Base-by-base conservation (phyloP, 30 jellyfish, hydroid and myxozoan species). In the Hydractinia symbiolongicarpus region DNA sequence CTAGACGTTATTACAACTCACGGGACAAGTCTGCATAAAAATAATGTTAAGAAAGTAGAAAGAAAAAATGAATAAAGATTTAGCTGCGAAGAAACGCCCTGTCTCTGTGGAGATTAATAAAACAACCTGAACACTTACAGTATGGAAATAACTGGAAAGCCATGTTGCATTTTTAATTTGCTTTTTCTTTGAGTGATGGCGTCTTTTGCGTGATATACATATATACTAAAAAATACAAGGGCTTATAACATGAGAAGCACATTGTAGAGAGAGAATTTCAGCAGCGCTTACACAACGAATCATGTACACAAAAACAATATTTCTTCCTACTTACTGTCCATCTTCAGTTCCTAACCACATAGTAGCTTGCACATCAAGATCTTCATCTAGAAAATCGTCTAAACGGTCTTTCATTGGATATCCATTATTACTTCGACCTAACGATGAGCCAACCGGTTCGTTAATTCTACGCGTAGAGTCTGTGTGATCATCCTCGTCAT, bases 261-360 rank as follows among this genome's bases (percentile, higher is more conserved):
- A 8, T 0, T 64, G 40, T 30, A 30, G 44, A 30, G 44, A 30
- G 44, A 2, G 44, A 30, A 30, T 30, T 30, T 30, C 2, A 30
- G 44, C 2, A 30, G 2, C 44, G 44, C 2, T 30, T 30, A 30
- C 44, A 30, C 44, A 30, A 2, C 44, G 44, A 30, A 30, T 2
- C 2, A 30, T 30, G 44, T 1, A 30, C 44, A 30, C 44, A 30
- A 30, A 30, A 30, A 30, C 44, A 30, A 30, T 30, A 30, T 30
- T 30, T 30, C 44, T 30, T 30, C 64, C 17, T 21, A 74, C 96
- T 57, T 55, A 94, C 99, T 83, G 67, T 81, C 99, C 96, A 73
- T 94, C 99, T 66, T 94, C 96, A 50, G 99, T 94, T 13, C 99
- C 99, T 49, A 94, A 89, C 99, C 99, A 94, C 99, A 94, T 94